Conservation (phyloP, 2,797 vertebrate genomes). For the Pipistrellus nathusii region DNA sequence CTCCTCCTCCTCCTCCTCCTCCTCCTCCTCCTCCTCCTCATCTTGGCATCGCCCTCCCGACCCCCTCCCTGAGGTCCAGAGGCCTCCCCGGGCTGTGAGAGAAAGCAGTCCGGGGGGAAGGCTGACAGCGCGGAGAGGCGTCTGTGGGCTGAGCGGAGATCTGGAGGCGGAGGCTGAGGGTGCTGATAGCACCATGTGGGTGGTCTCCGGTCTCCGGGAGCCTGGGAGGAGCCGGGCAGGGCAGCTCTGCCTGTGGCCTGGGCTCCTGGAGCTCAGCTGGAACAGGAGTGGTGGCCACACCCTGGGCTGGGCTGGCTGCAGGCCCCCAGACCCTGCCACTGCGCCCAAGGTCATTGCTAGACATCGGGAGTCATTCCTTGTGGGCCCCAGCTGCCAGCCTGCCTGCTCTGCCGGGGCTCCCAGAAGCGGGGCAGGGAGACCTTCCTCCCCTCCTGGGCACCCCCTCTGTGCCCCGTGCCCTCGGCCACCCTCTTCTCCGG, state of each 20-base stretch:
- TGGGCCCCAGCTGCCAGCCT: not conserved
- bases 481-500: not conserved
- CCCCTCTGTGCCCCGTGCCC: not conserved
- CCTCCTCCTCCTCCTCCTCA: not conserved
- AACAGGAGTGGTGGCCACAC: not conserved
- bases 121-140: not conserved
- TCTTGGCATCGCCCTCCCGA: accelerated
- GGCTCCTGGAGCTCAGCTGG: not conserved
- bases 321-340: not conserved
- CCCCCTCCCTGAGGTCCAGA: not conserved
- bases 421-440: not conserved
- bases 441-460: not conserved
- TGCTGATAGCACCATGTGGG: slow-evolving; percentile 64
- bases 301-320: not conserved
- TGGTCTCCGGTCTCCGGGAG: slow-evolving; percentile 57
- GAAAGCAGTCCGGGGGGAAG: not conserved
- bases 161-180: not conserved
- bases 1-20: too few species aligned
- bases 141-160: not conserved
- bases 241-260: slow-evolving; percentile 47
- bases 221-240: slow-evolving; percentile 41
- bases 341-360: not conserved
- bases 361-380: not conserved
- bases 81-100: not conserved
- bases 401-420: not conserved